Conservation (phyloP, 35 echinoderm and acorn worm genomes). For the Holothuria glaberrima region DNA sequence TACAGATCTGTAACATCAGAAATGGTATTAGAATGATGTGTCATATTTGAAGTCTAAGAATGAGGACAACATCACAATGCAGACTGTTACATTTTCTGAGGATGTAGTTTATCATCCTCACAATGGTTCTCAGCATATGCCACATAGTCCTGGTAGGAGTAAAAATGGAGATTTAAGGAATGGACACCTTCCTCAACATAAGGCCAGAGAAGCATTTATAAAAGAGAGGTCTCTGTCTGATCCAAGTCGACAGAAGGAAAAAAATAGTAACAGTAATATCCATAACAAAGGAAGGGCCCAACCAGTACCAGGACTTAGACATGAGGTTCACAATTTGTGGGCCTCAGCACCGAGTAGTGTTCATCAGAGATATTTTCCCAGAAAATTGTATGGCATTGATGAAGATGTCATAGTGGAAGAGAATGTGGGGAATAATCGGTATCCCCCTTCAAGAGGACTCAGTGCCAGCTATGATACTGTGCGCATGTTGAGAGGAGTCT, state of each 20-base stretch:
- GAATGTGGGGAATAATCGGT: not conserved
- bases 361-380: not conserved
- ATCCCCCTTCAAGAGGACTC: not conserved
- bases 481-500: not conserved
- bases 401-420: constrained; percentile 16
- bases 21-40: too few relatives aligned
- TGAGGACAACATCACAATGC: constrained; percentile 7
- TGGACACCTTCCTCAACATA: constrained; percentile 12
- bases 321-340: constrained; percentile 29
- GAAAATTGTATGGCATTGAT: not conserved
- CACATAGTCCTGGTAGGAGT: constrained; percentile 5
- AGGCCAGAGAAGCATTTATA: constrained; percentile 5
- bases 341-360: constrained; percentile 5
- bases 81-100: constrained; percentile 44
- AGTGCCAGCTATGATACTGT: constrained; percentile 27
- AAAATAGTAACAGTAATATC: not conserved
- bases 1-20: too few relatives aligned
- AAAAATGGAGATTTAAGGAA: not conserved
- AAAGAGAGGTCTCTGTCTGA: constrained; percentile 39
- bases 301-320: not conserved
- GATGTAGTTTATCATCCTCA: constrained; percentile 25
- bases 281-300: too few relatives aligned
- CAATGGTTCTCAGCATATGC: not conserved
- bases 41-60: not conserved
- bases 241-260: not conserved